These are phyloP conservation scores for Mus pahari DNA, from an alignment of 2,113 vertebrate genomes.

Conservation along the genomic window DNA sequence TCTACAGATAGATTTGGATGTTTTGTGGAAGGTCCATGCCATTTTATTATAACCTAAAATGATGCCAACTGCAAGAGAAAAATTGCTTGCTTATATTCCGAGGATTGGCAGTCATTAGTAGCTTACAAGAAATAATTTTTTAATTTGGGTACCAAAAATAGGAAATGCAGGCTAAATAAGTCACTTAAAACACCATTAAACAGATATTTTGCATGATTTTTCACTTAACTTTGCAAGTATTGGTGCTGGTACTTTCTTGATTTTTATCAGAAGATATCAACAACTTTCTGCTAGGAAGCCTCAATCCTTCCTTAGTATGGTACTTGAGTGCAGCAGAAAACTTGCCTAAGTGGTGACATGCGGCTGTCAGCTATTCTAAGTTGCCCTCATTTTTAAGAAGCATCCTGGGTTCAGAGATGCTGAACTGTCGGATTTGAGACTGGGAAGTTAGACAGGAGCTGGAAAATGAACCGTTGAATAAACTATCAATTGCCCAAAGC, in stretches of 20 bases:
- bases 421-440: neutral
- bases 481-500: neutral
- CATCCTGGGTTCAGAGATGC: neutral
- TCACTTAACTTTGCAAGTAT: conserved; percentile 41
- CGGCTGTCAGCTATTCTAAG: neutral
- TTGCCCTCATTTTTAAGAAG: neutral
- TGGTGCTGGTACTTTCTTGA: conserved; percentile 59
- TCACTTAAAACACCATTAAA: conserved; percentile 24
- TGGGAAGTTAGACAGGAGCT: neutral
- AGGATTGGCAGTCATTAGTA: neutral
- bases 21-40: neutral
- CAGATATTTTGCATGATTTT: conserved; percentile 34
- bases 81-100: neutral
- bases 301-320: conserved; percentile 20
- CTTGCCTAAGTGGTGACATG: neutral
- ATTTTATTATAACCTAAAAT: conserved; percentile 10
- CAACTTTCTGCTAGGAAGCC: conserved; percentile 57
- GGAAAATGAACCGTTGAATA: conserved; percentile 16
- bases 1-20: neutral
- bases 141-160: conserved; percentile 22
- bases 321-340: conserved; percentile 32
- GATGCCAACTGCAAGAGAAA: neutral
- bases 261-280: conserved; percentile 69
- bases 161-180: conserved; percentile 46
- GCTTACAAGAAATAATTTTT: neutral